Evolutionary conservation across 1,140 invertebrate genomes (phyloP).

Genomic region (Batillaria attramentaria): DNA sequence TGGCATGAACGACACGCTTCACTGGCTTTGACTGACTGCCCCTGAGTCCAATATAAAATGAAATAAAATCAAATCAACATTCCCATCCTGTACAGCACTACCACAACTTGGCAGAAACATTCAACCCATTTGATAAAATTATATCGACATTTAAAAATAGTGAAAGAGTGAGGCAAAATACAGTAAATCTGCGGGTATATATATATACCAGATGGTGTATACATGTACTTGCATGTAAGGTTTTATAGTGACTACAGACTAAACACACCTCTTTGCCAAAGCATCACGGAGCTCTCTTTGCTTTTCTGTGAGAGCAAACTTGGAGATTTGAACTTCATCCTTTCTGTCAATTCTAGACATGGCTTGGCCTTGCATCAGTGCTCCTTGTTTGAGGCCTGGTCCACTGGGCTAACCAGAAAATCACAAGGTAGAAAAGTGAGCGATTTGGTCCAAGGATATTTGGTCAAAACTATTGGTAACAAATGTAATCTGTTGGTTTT

Average conservation of each 20-base stretch:
- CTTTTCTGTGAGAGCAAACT: constrained; percentile 57
- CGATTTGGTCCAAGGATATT: too few species aligned
- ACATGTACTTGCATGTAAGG: too few species aligned
- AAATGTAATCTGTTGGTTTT: too few species aligned
- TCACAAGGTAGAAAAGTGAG: background rate
- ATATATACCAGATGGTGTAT: too few species aligned
- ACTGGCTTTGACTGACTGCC: constrained; percentile 50
- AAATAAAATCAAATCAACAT: background rate
- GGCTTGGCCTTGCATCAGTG: constrained; percentile 43
- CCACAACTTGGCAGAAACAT: too few species aligned
- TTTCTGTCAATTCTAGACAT: constrained; percentile 39
- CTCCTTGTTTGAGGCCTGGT: constrained; percentile 53
- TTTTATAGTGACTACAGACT: too few species aligned
- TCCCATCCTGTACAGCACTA: too few species aligned
- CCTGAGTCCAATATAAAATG: constrained; percentile 32
- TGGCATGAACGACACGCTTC: constrained; percentile 59
- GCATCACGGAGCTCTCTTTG: constrained; percentile 55
- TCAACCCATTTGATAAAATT: too few species aligned
- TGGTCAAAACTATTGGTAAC: background rate
- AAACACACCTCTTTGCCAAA: constrained; percentile 57
- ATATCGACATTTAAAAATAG: too few species aligned
- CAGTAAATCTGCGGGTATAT: too few species aligned
- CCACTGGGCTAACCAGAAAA: constrained; percentile 1
- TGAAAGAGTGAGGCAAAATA: too few species aligned
- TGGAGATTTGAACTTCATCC: constrained; percentile 58